phyloP scores from a whole-genome alignment of 2,113 vertebrate species.

The Nothoprocta pentlandii region DNA sequence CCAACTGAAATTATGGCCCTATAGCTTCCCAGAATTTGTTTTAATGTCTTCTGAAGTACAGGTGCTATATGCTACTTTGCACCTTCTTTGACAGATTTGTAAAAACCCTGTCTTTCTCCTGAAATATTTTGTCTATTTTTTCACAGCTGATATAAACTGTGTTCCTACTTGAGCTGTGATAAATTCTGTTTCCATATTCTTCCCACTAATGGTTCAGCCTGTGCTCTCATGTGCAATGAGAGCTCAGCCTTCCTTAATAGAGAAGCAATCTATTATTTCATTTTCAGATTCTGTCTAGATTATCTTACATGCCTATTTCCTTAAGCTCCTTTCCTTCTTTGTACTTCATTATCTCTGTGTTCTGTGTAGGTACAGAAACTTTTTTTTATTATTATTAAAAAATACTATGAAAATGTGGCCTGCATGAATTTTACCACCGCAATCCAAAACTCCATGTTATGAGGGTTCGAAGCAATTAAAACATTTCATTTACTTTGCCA shows the following conservation, averaged over 20 bases:
- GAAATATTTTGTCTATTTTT: not conserved
- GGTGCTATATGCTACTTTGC: not conserved
- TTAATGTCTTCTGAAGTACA: not conserved
- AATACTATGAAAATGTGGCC: not conserved
- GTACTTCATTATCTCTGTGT: too few species aligned
- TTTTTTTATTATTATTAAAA: not conserved
- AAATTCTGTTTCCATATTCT: not conserved
- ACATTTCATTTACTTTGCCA: not conserved
- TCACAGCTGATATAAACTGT: not conserved
- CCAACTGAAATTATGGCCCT: not conserved
- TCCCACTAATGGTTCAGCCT: not conserved
- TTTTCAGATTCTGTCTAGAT: not conserved
- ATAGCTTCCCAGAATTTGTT: not conserved
- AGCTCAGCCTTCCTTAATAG: not conserved
- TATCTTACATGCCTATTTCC: not conserved
- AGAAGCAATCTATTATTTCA: not conserved
- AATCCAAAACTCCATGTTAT: not conserved
- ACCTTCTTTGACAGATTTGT: not conserved
- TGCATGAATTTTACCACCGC: not conserved
- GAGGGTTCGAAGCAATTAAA: not conserved
- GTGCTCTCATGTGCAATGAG: not conserved
- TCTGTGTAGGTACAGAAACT: not conserved
- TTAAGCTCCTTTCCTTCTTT: fast-evolving
- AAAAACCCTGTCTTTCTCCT: not conserved
- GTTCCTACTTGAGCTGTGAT: not conserved